Evolutionary conservation across 2,797 vertebrate species (phyloP).

Genomic region (Sitta carolinensis): DNA sequence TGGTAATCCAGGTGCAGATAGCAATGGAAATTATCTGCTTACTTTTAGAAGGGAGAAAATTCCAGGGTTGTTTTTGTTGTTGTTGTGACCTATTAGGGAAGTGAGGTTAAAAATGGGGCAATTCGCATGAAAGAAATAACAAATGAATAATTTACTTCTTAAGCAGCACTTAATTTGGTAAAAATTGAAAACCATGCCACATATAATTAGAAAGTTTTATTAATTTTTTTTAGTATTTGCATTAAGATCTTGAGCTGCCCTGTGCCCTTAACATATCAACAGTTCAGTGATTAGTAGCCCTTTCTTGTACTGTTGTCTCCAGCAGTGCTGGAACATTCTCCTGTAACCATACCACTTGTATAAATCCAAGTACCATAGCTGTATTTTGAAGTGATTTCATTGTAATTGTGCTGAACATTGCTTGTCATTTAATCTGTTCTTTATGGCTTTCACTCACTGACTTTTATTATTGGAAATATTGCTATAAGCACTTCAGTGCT

Average conservation of each 20-base stretch:
- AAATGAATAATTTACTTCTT: not conserved
- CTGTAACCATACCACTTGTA: not conserved
- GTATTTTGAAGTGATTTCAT: conserved; percentile 5
- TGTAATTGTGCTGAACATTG: not conserved
- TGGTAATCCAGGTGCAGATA: not conserved
- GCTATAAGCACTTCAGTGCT: not conserved
- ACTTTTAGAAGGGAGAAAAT: not conserved
- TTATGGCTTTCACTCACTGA: conserved; percentile 24
- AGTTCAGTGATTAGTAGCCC: not conserved
- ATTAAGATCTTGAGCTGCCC: not conserved
- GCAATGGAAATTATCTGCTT: not conserved
- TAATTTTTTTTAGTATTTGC: not conserved
- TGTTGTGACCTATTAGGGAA: not conserved
- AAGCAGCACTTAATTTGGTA: not conserved
- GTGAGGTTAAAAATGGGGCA: not conserved
- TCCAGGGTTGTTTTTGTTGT: not conserved
- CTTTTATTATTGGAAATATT: conserved; percentile 20
- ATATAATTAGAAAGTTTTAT: not conserved
- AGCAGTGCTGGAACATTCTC: not conserved
- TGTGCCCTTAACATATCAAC: not conserved
- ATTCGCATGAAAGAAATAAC: not conserved
- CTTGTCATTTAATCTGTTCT: conserved; percentile 35
- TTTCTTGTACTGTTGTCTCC: not conserved
- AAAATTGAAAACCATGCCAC: not conserved
- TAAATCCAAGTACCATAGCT: conserved; percentile 12